Percentiles rank a stretch among this genome's conserved stretches.
These are phyloP conservation scores for Papilio polytes DNA, from an alignment of 1,140 invertebrate species.

Conservation along the genomic window DNA sequence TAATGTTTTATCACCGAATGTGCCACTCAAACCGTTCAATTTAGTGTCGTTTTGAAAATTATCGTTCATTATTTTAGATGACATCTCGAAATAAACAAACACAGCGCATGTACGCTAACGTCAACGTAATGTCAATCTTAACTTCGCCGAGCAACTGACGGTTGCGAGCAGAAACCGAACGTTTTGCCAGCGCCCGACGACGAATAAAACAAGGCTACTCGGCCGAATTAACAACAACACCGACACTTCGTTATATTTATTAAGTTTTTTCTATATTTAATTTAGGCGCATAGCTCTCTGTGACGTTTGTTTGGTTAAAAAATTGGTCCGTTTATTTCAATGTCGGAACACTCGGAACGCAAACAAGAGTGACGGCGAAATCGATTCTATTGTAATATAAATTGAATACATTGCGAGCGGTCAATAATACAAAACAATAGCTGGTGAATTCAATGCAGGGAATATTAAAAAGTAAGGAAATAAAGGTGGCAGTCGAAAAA, in stretches of 20 bases:
- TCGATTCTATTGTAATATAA: conserved; percentile 47
- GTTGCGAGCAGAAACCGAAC: conserved; percentile 56
- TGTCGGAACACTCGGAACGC: conserved; percentile 52
- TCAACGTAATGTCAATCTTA: conserved; percentile 70
- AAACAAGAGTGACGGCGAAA: conserved; percentile 51
- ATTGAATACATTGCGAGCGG: conserved; percentile 36
- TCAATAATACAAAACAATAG: conserved; percentile 44
- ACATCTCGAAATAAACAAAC: conserved; percentile 69
- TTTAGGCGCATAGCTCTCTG: conserved; percentile 51
- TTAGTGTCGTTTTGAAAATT: conserved; percentile 75
- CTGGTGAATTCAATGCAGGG: conserved; percentile 29
- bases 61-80: conserved; percentile 74
- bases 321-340: conserved; percentile 56
- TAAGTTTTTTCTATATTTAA: conserved; percentile 49
- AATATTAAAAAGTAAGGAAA: conserved; percentile 46
- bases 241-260: conserved; percentile 50
- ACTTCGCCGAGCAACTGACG: conserved; percentile 68
- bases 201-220: conserved; percentile 70
- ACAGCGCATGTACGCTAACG: conserved; percentile 51
- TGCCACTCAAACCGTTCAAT: conserved; percentile 72
- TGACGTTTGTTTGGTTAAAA: conserved; percentile 54
- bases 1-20: conserved; percentile 69
- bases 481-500: neutral
- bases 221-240: conserved; percentile 57
- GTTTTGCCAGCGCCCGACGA: conserved; percentile 62